Evolutionary conservation across 2,113 vertebrate genomes (phyloP).

Genomic region (Anoplopoma fimbria): DNA sequence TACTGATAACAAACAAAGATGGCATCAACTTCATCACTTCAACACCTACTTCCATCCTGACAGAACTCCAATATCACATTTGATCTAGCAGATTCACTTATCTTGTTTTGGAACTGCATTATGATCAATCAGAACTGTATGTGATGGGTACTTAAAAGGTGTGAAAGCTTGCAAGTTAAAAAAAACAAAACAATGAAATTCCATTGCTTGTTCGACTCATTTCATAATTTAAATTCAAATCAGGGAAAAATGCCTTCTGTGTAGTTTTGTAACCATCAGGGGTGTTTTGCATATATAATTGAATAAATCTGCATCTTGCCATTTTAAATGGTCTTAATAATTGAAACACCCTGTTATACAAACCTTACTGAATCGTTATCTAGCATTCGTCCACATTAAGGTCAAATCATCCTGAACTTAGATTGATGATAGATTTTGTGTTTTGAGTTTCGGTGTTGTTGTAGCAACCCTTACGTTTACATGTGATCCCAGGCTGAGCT

Average conservation of each 20-base stretch:
- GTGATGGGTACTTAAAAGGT: background rate
- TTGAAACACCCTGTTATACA: background rate
- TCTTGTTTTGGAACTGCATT: background rate
- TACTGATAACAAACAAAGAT: background rate
- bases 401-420: no score
- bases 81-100: background rate
- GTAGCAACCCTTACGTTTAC: no score
- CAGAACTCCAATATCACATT: background rate
- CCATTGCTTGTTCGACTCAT: no score
- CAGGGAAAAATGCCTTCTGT: background rate
- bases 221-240: background rate
- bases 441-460: no score
- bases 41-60: background rate
- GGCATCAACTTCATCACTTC: background rate
- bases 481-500: no score
- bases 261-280: background rate
- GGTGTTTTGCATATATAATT: background rate
- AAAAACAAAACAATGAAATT: background rate
- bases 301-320: background rate
- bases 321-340: background rate
- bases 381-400: no score
- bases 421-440: no score
- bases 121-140: background rate
- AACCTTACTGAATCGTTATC: no score
- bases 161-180: background rate